phyloP scores from a whole-genome alignment of 2,888 invertebrate species.

The Zhengitettix transpicula region DNA sequence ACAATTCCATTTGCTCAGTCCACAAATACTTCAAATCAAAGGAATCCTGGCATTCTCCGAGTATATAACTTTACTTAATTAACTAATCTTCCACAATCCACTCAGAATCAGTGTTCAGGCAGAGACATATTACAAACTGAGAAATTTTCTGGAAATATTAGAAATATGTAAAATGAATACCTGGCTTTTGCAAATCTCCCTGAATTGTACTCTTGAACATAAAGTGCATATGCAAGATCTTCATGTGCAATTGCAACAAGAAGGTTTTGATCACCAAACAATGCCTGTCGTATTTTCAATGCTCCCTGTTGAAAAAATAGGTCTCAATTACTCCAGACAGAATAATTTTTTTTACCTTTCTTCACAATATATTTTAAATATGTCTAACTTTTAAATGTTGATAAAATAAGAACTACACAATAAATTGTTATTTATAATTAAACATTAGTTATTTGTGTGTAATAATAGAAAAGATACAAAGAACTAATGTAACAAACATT shows the following conservation, averaged over 20 bases:
- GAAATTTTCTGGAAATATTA: background rate
- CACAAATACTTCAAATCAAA: too few species aligned
- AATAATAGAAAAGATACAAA: background rate
- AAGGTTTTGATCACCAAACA: constrained; percentile 72
- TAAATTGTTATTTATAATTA: too few species aligned
- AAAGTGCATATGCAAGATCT: constrained; percentile 83
- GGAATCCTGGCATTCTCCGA: too few species aligned
- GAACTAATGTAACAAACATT: too few species aligned
- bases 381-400: background rate
- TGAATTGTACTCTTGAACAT: constrained; percentile 81
- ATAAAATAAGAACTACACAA: too few species aligned
- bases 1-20: too few species aligned
- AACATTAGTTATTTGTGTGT: background rate
- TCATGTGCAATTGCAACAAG: constrained; percentile 81
- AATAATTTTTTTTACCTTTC: background rate
- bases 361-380: background rate
- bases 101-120: too few species aligned
- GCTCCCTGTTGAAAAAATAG: constrained; percentile 36
- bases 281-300: constrained; percentile 49
- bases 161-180: constrained; percentile 25
- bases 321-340: background rate
- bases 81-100: too few species aligned
- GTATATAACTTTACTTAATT: too few species aligned
- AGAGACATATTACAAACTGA: background rate
- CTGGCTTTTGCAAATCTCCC: constrained; percentile 67